These are phyloP conservation scores for Betta splendens DNA, from an alignment of 2,797 vertebrate species.

Conservation along the genomic window DNA sequence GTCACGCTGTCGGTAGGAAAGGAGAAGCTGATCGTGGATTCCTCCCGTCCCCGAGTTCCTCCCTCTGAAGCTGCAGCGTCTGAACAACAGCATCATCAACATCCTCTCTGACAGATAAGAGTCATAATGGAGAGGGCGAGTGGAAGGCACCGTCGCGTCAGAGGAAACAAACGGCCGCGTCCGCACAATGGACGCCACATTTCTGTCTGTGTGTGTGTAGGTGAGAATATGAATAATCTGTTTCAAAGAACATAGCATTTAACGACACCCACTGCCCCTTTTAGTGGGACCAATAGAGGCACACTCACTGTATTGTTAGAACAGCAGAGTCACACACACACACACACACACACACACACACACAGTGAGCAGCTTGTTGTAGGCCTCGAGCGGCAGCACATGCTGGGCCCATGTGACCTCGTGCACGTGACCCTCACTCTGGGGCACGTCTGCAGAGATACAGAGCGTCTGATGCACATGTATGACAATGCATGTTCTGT, in stretches of 20 bases:
- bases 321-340: constrained; percentile 20
- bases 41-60: not conserved
- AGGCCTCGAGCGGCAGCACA: constrained; percentile 78
- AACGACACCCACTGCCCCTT: not conserved
- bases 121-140: not conserved
- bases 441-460: constrained; percentile 57
- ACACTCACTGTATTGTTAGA: constrained; percentile 15
- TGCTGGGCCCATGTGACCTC: constrained; percentile 86
- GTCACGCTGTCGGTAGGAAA: not conserved
- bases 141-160: not conserved
- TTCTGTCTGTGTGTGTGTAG: not conserved
- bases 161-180: not conserved
- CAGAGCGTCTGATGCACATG: constrained; percentile 35
- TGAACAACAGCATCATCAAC: not conserved
- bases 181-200: not conserved
- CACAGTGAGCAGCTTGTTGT: constrained; percentile 60
- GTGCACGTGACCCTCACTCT: constrained; percentile 82
- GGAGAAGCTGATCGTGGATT: not conserved
- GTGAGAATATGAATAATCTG: too few relatives aligned
- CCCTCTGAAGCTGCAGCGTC: not conserved
- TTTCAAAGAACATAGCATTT: not conserved
- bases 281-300: constrained; percentile 7
- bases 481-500: not conserved
- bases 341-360: constrained; percentile 23
- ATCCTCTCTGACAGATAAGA: not conserved